Conservation (phyloP, 2,113 vertebrate genomes). For the Tinamus guttatus region DNA sequence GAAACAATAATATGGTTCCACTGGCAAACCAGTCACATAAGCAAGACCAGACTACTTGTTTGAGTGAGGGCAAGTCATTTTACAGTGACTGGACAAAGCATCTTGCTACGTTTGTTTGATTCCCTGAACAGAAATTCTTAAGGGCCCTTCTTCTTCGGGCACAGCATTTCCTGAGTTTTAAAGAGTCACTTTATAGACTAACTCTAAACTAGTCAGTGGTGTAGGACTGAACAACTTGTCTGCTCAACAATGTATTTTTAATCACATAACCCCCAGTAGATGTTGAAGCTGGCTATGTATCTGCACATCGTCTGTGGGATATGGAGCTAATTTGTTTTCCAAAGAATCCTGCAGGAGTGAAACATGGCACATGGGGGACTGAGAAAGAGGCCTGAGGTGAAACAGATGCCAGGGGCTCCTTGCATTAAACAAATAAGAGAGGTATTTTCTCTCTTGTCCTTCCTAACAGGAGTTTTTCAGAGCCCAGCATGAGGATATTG, state of each 20-base stretch:
- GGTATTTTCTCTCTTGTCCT: neutral
- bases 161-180: neutral
- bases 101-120: neutral
- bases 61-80: neutral
- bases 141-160: neutral
- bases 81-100: neutral
- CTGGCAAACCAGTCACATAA: neutral
- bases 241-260: neutral
- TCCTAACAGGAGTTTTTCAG: neutral
- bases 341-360: rapidly evolving
- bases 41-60: neutral
- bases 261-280: neutral
- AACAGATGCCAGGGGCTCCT: neutral
- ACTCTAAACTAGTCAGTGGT: neutral
- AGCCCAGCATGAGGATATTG: neutral
- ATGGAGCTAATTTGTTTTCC: neutral
- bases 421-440: neutral
- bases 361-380: neutral
- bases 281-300: neutral
- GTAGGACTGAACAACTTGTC: neutral
- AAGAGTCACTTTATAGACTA: neutral
- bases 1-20: neutral
- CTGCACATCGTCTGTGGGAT: neutral
- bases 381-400: neutral
- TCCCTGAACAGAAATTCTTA: neutral